phyloP scores from a whole-genome alignment of 2,113 vertebrate genomes.

The Salvelinus sp. region DNA sequence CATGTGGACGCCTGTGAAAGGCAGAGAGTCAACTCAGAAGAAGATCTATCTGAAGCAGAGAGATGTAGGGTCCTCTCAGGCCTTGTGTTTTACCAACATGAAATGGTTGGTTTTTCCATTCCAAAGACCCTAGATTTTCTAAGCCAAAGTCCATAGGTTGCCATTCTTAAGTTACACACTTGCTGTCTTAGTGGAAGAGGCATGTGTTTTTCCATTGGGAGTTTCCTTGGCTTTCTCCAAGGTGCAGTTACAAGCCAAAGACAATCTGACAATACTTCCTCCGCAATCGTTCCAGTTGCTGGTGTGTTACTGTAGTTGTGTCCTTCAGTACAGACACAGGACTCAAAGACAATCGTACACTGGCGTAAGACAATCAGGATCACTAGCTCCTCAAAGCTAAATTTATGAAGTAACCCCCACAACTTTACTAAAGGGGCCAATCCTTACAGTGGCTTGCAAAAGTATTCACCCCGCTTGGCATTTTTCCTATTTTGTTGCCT shows the following conservation, averaged over 20 bases:
- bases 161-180: neutral
- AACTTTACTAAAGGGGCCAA: conserved; percentile 30
- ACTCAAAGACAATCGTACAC: conserved; percentile 10
- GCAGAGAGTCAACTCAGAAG: conserved; percentile 7
- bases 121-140: neutral
- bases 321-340: neutral
- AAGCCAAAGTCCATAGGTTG: neutral
- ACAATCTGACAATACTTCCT: conserved; percentile 24
- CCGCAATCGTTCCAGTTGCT: neutral
- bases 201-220: neutral
- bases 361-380: conserved; percentile 9
- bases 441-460: neutral
- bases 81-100: conserved; percentile 18
- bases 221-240: neutral
- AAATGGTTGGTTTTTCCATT: conserved; percentile 10
- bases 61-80: neutral
- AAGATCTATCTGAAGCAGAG: neutral
- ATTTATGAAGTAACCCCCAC: conserved; percentile 14
- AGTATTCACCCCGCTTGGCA: too few relatives aligned
- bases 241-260: conserved; percentile 12
- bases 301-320: neutral
- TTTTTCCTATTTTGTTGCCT: too few relatives aligned
- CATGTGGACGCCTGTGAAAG: conserved; percentile 15
- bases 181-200: neutral
- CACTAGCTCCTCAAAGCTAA: conserved; percentile 3